Percentiles rank a stretch among this genome's conserved stretches.
Conservation (phyloP, 2,797 vertebrate genomes). For the Rallus crepitans region DNA sequence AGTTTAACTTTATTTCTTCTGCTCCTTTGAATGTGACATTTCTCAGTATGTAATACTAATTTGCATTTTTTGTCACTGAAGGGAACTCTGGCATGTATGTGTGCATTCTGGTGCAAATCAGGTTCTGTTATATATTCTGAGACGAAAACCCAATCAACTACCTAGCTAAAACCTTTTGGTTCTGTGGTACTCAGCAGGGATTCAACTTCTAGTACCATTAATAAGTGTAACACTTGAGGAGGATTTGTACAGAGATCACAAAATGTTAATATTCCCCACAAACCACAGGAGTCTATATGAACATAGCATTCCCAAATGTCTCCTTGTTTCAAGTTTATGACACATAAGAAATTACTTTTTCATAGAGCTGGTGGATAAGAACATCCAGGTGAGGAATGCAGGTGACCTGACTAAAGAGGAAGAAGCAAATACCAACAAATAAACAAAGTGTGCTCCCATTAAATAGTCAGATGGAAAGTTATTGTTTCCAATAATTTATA, state of each 20-base stretch:
- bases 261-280: not conserved
- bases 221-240: not conserved
- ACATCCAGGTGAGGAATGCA: not conserved
- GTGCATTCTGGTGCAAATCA: not conserved
- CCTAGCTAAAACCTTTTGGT: not conserved
- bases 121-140: not conserved
- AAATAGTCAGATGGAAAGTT: not conserved
- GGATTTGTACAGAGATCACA: not conserved
- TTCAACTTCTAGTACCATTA: not conserved
- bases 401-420: not conserved
- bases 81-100: not conserved
- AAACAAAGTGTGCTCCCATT: not conserved
- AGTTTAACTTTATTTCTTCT: not conserved
- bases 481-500: constrained; percentile 30
- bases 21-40: not conserved
- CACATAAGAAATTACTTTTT: not conserved
- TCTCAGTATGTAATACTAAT: not conserved
- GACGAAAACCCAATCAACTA: not conserved
- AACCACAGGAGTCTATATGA: not conserved
- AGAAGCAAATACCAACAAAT: not conserved
- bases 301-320: not conserved
- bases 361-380: not conserved
- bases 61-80: not conserved
- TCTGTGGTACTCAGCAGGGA: not conserved
- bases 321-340: not conserved